These are phyloP conservation scores for Leiothrix lutea DNA, from an alignment of 2,113 vertebrate species.

Conservation along the genomic window DNA sequence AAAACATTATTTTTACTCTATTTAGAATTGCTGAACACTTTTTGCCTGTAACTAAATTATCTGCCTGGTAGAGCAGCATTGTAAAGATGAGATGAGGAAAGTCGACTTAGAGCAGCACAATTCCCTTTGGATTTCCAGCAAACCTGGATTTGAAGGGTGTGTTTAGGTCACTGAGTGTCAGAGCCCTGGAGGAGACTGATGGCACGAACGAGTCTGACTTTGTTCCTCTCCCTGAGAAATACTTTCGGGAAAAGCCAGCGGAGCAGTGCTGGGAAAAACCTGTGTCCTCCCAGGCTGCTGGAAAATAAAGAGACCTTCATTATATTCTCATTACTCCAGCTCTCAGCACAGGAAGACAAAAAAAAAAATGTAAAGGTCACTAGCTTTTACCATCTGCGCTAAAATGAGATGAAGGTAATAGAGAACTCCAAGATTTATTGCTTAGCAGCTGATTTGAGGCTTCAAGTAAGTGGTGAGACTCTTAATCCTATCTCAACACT, in stretches of 20 bases:
- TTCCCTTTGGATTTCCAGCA: background rate
- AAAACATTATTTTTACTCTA: background rate
- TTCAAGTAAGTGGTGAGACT: background rate
- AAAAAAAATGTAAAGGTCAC: conserved; percentile 30
- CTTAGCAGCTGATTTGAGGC: conserved; percentile 36
- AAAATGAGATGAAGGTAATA: conserved; percentile 44
- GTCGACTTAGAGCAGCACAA: background rate
- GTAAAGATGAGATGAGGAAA: conserved; percentile 4
- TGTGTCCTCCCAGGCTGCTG: conserved; percentile 28
- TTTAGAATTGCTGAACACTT: background rate
- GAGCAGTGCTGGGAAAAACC: conserved; percentile 23
- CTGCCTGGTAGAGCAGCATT: background rate
- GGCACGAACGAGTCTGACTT: conserved; percentile 61
- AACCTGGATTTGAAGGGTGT: conserved; percentile 53
- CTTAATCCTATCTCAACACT: background rate
- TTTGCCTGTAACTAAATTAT: background rate
- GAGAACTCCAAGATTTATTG: conserved; percentile 50
- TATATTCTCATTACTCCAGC: conserved; percentile 41
- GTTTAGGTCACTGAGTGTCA: conserved; percentile 56
- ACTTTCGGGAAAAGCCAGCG: conserved; percentile 46
- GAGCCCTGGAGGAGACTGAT: conserved; percentile 51
- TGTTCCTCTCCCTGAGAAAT: conserved; percentile 65
- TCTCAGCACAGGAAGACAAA: conserved; percentile 29
- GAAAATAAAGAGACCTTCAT: conserved; percentile 70
- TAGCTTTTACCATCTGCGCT: conserved; percentile 37